Evolutionary conservation across 1,140 invertebrate genomes (phyloP), one percentile per base, ranked within the genome.

Genomic region (Drosophila persimilis): DNA sequence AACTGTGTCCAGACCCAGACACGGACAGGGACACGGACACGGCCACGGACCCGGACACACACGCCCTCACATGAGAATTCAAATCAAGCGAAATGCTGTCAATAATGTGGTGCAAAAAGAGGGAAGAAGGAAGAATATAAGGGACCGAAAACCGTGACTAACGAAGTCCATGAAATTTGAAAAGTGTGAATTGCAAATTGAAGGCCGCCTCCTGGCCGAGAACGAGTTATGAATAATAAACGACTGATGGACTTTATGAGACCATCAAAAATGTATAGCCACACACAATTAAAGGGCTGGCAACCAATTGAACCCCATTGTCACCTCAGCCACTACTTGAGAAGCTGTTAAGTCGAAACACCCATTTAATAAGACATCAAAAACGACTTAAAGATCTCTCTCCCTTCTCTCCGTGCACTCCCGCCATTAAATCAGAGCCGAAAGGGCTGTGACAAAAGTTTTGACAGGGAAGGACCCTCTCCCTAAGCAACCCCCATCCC

Each of bases 131-230:
- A 0, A 17, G 15, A 17, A 17, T 39, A 51, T 35, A 60, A 60
- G 29, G 39, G 63, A 22, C 51, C 24, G 24, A 9, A 35, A 29
- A 73, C 83, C 83, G 60, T 88, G 78, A 88, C 84, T 88, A 88
- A 88, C 83, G 64, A 88, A 88, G 75, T 89, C 66, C 76, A 86
- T 77, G 63, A 77, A 81, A 86, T 86, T 86, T 80, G 70, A 70
- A 88, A 88, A 89, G 83, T 88, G 83, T 88, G 78, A 88, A 88
- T 88, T 88, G 84, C 84, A 88, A 88, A 88, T 88, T 89, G 77
- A 62, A 76, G 60, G 81, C 77, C 51, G 60, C 43, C 57, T 56
- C 63, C 52, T 31, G 2, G 8, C 3, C 7, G 8, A 89, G 8
- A 89, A 88, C 83, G 75, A 83, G 83, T 73, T 88, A 88, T 88